Evolutionary conservation across 2,888 invertebrate species (phyloP).

Genomic region (Patella caerulea): DNA sequence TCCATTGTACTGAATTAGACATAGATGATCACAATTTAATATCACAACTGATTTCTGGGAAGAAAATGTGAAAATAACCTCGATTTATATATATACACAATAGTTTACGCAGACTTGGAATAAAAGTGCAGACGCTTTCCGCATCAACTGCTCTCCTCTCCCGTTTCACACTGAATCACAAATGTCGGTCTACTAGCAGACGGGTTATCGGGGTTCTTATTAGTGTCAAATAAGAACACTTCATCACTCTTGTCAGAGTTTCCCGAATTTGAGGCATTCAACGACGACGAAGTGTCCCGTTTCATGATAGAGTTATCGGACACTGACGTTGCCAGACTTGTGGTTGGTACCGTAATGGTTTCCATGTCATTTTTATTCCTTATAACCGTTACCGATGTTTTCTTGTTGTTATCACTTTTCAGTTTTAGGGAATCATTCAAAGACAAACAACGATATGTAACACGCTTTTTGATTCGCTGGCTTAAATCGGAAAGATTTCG

Average conservation of each 20-base stretch:
- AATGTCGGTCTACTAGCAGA: neutral
- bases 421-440: conserved; percentile 38
- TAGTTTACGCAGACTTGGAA: no score
- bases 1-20: no score
- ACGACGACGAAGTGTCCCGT: neutral
- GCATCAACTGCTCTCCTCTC: neutral
- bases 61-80: no score
- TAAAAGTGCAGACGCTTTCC: neutral
- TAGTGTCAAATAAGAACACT: neutral
- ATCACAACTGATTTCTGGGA: no score
- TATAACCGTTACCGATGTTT: neutral
- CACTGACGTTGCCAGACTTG: neutral
- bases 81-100: no score
- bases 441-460: conserved; percentile 79
- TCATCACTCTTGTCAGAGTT: neutral
- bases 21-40: no score
- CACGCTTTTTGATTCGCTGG: conserved; percentile 86
- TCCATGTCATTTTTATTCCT: neutral
- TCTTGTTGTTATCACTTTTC: conserved; percentile 21
- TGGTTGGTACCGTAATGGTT: neutral
- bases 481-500: conserved; percentile 82
- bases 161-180: neutral
- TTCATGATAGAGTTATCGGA: neutral
- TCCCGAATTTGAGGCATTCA: neutral
- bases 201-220: neutral